Evolutionary conservation across 1,140 invertebrate species (phyloP).

Genomic region (Tetramorium simillimum): DNA sequence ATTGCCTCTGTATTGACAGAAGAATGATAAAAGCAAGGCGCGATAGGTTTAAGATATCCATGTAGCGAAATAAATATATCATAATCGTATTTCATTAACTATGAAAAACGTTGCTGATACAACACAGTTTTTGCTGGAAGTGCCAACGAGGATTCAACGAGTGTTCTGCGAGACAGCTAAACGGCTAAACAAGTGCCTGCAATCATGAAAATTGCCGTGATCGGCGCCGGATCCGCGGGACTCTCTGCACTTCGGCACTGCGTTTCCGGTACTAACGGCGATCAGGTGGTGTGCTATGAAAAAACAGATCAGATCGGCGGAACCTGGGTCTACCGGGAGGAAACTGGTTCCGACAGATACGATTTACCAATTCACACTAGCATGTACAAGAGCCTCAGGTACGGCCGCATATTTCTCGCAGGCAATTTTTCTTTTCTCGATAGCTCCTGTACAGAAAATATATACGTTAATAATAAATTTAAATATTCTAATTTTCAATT

Average conservation of each 20-base stretch:
- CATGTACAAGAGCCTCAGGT: conserved; percentile 95
- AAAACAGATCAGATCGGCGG: conserved; percentile 92
- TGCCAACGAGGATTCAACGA: conserved; percentile 16
- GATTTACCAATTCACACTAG: conserved; percentile 94
- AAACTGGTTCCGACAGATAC: conserved; percentile 89
- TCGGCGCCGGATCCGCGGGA: conserved; percentile 90
- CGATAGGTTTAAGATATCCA: not conserved
- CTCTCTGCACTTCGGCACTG: conserved; percentile 87
- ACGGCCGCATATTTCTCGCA: conserved; percentile 40
- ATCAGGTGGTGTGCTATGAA: conserved; percentile 81
- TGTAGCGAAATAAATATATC: not conserved
- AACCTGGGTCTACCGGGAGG: conserved; percentile 94
- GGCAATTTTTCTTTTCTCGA: conserved; percentile 48
- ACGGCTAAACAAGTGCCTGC: not conserved
- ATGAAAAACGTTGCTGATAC: not conserved
- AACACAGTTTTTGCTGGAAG: conserved; percentile 6
- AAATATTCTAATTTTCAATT: conserved; percentile 18
- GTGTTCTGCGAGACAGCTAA: conserved; percentile 7
- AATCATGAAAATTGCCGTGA: conserved; percentile 86
- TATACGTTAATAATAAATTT: not conserved
- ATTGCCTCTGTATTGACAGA: not conserved
- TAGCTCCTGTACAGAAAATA: not conserved
- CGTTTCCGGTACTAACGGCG: conserved; percentile 77
- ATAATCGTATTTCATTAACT: not conserved
- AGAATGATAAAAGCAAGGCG: not conserved